These are phyloP conservation scores for Acronicta aceris DNA, from an alignment of 2,888 invertebrate species.

Conservation along the genomic window DNA sequence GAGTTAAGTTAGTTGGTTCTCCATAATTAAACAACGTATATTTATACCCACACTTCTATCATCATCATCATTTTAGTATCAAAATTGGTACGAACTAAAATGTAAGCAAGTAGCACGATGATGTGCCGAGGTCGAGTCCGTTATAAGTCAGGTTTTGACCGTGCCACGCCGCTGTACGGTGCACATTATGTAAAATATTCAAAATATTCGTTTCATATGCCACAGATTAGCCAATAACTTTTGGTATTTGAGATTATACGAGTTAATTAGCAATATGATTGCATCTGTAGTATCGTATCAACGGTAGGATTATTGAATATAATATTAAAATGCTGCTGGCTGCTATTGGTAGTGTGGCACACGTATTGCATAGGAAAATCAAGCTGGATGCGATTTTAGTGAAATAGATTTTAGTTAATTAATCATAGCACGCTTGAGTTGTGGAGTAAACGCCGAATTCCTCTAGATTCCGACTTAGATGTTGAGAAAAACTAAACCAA, in stretches of 20 bases:
- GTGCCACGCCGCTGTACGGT: conserved; percentile 41
- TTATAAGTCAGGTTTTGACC: conserved; percentile 66
- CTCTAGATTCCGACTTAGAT: no score
- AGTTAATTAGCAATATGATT: conserved; percentile 12
- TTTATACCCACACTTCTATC: neutral
- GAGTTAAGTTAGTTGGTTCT: no score
- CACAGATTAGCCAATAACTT: conserved; percentile 41
- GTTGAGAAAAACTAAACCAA: no score
- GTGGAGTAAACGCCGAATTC: no score
- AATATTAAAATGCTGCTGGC: neutral
- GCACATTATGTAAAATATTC: conserved; percentile 47
- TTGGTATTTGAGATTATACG: conserved; percentile 23
- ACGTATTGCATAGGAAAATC: no score
- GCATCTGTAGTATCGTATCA: conserved; percentile 1
- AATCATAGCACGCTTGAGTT: no score
- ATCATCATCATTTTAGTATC: conserved; percentile 1
- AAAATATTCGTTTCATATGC: conserved; percentile 47
- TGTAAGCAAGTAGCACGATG: conserved; percentile 45
- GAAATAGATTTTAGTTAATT: no score
- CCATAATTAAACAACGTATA: neutral
- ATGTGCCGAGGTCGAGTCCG: conserved; percentile 55
- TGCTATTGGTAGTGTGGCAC: no score
- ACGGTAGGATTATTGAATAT: conserved; percentile 4
- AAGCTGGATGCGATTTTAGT: no score
- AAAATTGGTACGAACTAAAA: conserved; percentile 27